Base-by-base conservation (phyloP, 1,140 invertebrate species). In the Trichonephila clavata region DNA sequence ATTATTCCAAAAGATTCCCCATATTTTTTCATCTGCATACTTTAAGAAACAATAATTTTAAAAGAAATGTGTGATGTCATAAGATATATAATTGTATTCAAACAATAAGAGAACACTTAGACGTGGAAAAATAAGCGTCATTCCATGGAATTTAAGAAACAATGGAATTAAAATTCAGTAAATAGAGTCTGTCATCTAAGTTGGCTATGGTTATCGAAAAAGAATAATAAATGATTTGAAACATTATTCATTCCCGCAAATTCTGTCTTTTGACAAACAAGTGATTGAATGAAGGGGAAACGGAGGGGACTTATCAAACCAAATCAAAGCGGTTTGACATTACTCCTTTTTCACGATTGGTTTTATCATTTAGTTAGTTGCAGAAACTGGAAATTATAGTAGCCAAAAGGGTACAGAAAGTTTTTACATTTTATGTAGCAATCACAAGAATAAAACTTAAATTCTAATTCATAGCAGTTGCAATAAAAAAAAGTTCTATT, bases 141-240 rank as follows among this genome's bases (percentile, higher is more conserved):
- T 39, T 77, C 60, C 57, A 32, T 14, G 60, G 24, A 63, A 86
- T 3, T 32, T 32, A 4, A 20, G 71, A 57, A 90, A 90, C 27
- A 90, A 90, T 60, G 57, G 88, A 80, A 60, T 80, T 60, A 57
- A 68, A 80, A 60, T 60, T 20, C 21, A 27, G 71, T 39, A 71
- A 90, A 90, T 68, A 80, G 77, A 90, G 27, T 90, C 88, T 90
- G 88, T 20, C 88, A 32, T 39, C 68, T 90, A 59, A 90, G n/a
- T 90, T 50, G 80, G 57, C 50, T 43, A 50, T 90, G 88, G 80
- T 90, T 16, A 90, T 80, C 80, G 88, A n/a, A 60, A 50, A 16
- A 8, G 3, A 68, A 50, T 80, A 90, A 90, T 90, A 80, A 80
- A 77, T 90, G 65, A 80, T 80, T 27, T n/a, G 16, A 71, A 43